Evolutionary conservation across 1,140 invertebrate species (phyloP).

Genomic region (Drosophila serrata): DNA sequence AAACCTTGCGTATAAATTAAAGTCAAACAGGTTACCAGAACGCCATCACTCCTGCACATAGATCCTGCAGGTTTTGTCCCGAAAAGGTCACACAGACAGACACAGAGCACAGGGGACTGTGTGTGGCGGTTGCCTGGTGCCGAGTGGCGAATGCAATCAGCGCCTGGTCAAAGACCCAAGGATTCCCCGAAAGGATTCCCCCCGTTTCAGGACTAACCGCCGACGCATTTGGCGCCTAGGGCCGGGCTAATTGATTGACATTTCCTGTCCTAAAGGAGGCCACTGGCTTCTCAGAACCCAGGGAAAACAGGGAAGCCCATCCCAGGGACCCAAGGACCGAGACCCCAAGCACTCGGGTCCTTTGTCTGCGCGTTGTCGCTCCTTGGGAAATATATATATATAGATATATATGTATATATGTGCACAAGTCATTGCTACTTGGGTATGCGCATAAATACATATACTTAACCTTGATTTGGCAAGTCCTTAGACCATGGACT

Average conservation of each 20-base stretch:
- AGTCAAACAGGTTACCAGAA: conserved; percentile 13
- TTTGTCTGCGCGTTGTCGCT: conserved; percentile 8
- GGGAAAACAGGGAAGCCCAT: conserved; percentile 5
- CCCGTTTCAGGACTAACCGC: conserved; percentile 1
- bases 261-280: conserved; percentile 44
- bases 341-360: conserved; percentile 1
- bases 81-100: conserved; percentile 9
- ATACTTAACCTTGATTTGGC: conserved; percentile 78
- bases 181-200: conserved; percentile 19
- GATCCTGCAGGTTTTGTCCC: neutral
- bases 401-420: conserved; percentile 3
- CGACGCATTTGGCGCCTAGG: conserved; percentile 28
- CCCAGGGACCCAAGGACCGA: neutral
- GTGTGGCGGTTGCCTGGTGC: neutral
- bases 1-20: conserved; percentile 21
- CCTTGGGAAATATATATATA: conserved; percentile 3
- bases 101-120: neutral
- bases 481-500: conserved; percentile 46
- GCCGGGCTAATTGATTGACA: conserved; percentile 71
- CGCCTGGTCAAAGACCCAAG: conserved; percentile 46
- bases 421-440: conserved; percentile 28
- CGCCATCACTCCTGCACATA: neutral
- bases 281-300: neutral
- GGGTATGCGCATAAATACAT: conserved; percentile 67
- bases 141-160: conserved; percentile 27